Base-by-base conservation (phyloP, 1,140 invertebrate genomes). In the Hirudo medicinalis region DNA sequence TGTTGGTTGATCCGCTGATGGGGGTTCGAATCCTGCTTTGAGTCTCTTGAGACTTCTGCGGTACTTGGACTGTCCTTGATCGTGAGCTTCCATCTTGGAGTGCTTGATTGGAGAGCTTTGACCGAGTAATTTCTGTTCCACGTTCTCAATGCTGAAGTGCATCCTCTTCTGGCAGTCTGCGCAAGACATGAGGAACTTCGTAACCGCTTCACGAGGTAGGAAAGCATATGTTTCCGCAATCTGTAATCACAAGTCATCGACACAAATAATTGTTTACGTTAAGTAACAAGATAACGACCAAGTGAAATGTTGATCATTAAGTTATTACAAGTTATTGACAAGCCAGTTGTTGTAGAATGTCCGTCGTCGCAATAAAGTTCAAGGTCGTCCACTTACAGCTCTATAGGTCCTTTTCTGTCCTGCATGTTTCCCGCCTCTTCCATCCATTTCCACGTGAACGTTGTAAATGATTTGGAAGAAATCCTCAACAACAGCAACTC, bases 401-500 rank as follows among this genome's bases (percentile, higher is more conserved):
- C 91, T 86, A 82, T 95, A 96, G 0, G 93, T 97, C 70, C 92
- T 86, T 79, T 96, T 97, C 79, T 97, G 93, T 54, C 93, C 93
- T 19, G 92, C 93, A 80, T 97, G 93, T 82, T 93, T 92, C 66
- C 90, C 91, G 69, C 84, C 80, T 73, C 89, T 88, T 75, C 91
- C 91, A 63, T 82, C 91, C 74, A 92, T 86, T 79, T 93, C 91
- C 49, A 94, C 91, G 80, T 96, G 93, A 22, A 95, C 91, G 27
- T 88, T 89, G 83, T 95, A 93, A 76, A 97, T 96, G 74, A 96
- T 96, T 79, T 95, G 90, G 80, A 94, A 96, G 84, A 97, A 97
- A 78, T 95, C 91, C 83, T 97, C 94, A 17, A 96, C 94, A 29
- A 95, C 89, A 0, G 92, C 92, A 9, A 96, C 92, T 79, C 92